A percentile compares a stretch with the other conserved stretches of the same genome.
Evolutionary conservation across 2,797 vertebrate genomes (phyloP).

Genomic region (Psittacula echo): DNA sequence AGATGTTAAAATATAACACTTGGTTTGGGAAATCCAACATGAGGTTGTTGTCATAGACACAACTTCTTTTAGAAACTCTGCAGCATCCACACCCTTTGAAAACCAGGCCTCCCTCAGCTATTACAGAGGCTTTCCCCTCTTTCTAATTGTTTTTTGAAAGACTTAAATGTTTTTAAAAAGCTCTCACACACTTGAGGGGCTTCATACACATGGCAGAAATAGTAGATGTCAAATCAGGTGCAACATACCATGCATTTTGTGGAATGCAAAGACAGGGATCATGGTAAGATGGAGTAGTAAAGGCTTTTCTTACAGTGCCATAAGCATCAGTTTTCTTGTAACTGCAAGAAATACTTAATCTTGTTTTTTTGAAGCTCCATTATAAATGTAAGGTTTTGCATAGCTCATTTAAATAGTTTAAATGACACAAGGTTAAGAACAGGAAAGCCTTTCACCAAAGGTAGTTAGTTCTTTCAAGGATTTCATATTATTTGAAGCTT

Average conservation of each 20-base stretch:
- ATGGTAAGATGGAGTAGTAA: neutral
- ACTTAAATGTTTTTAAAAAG: neutral
- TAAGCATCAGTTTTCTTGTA: constrained; percentile 43
- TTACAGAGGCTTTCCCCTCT: neutral
- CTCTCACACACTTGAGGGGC: neutral
- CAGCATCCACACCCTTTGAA: neutral
- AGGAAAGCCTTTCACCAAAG: constrained; percentile 68
- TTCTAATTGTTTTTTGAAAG: neutral
- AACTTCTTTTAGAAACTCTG: neutral
- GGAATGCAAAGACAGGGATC: constrained; percentile 1
- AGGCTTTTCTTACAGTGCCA: constrained; percentile 22
- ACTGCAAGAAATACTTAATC: constrained; percentile 31
- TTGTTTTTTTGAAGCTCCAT: constrained; percentile 30
- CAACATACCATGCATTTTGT: neutral
- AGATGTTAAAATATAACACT: neutral
- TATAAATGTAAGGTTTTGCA: constrained; percentile 51
- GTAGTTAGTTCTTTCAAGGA: constrained; percentile 61
- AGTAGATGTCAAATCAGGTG: neutral
- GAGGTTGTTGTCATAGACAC: neutral
- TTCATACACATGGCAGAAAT: neutral
- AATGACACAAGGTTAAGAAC: constrained; percentile 64
- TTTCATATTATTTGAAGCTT: constrained; percentile 70
- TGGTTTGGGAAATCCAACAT: neutral
- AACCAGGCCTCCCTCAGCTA: neutral
- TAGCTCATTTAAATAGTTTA: constrained; percentile 60